A percentile compares a stretch with the other conserved stretches of the same genome.
Evolutionary conservation across 2,797 vertebrate species (phyloP).

Genomic region (Sebastes hubbsi): DNA sequence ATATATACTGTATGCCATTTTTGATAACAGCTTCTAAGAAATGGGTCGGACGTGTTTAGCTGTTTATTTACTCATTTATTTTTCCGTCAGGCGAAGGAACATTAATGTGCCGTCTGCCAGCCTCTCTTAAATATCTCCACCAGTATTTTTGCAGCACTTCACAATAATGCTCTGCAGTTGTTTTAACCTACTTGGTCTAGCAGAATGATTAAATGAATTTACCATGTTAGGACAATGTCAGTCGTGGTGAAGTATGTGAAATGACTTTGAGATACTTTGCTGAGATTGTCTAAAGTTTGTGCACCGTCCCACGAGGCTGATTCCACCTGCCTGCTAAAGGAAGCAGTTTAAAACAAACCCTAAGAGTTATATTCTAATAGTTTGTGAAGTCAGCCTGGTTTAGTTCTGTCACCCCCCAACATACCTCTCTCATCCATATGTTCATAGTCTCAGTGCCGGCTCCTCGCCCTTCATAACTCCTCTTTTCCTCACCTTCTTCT

Average conservation of each 20-base stretch:
- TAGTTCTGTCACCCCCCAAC: slow-evolving; percentile 18
- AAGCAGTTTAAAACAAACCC: slow-evolving; percentile 38
- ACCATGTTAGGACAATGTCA: slow-evolving; percentile 15
- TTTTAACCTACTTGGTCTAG: slow-evolving; percentile 11
- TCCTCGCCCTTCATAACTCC: slow-evolving; percentile 17
- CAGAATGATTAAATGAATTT: neutral
- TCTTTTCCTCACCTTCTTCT: slow-evolving; percentile 33
- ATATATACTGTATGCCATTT: neutral
- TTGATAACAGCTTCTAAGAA: slow-evolving; percentile 23
- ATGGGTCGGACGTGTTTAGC: slow-evolving; percentile 7
- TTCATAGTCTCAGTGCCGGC: neutral
- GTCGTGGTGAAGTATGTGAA: neutral
- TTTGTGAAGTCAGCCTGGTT: slow-evolving; percentile 34
- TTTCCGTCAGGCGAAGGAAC: slow-evolving; percentile 19
- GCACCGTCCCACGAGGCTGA: slow-evolving; percentile 26
- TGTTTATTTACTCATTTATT: slow-evolving; percentile 30
- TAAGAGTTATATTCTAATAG: slow-evolving; percentile 9
- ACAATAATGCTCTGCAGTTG: slow-evolving; percentile 10
- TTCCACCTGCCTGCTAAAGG: slow-evolving; percentile 14
- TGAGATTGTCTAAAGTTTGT: slow-evolving; percentile 27
- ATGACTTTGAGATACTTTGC: slow-evolving; percentile 36
- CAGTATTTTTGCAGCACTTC: neutral
- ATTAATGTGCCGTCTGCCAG: slow-evolving; percentile 10
- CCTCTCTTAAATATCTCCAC: slow-evolving; percentile 32
- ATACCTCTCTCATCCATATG: slow-evolving; percentile 17